Base-by-base conservation (phyloP, 2,888 invertebrate genomes). In the Ornithoptera alexandrae region DNA sequence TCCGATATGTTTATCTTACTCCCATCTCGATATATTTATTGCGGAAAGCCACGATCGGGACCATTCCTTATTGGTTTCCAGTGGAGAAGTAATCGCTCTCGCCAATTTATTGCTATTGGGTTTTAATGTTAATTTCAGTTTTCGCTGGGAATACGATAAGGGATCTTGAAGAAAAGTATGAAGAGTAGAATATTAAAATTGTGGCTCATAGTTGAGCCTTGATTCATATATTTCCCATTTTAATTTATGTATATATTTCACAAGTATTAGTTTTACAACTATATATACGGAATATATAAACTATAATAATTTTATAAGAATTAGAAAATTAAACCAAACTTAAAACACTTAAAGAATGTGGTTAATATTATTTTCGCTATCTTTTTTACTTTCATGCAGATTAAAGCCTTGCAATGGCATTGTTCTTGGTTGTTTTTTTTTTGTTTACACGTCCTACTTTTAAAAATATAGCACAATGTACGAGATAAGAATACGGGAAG, bases 21-120 rank as follows among this genome's bases (percentile, higher is more conserved):
- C 85, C 89, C 88, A 87, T 89, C 84, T 87, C 87, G 86, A 89
- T 87, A 87, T 89, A 89, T 89, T 89, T 90, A 88, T 89, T 87
- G 86, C 84, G 81, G 84, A 82, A 86, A 84, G 83, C 86, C 84
- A 81, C 84, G 83, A 83, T 83, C 84, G 79, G 79, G 80, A 83
- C 84, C 82, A 82, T 81, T 84, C 79, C 84, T 84, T 89, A 87
- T 89, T 86, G 86, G 82, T 87, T 86, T 78, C 81, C 74, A 77
- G 77, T 75, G 77, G 77, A 77, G 81, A 81, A 80, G 80, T 85
- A 83, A 86, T 84, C 82, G 78, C 77, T 79, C 83, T 83, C 79
- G 72, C 80, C 74, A 78, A 74, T 80, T 83, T 83, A 82, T 82
- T 84, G 79, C 81, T 82, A 79, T 81, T 79, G 76, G 76, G 74